These are phyloP conservation scores for Capra hircus DNA, from an alignment of 2,113 vertebrate genomes.

Conservation along the genomic window DNA sequence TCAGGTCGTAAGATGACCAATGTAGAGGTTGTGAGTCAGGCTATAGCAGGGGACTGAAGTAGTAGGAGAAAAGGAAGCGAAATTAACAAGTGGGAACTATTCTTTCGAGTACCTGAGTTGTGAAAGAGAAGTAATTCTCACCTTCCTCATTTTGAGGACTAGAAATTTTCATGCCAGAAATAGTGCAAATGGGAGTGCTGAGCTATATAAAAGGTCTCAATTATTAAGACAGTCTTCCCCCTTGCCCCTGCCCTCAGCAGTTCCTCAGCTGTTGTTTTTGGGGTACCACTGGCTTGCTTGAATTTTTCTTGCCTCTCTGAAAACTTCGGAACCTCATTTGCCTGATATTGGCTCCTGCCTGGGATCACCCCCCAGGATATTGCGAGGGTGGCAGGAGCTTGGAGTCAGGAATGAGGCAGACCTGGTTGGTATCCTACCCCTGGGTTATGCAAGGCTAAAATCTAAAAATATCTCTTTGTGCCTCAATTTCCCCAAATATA, in stretches of 20 bases:
- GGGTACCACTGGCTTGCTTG: neutral
- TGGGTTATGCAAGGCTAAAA: neutral
- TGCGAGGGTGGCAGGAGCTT: neutral
- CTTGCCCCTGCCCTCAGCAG: neutral
- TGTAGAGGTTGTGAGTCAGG: neutral
- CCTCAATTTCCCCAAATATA: neutral
- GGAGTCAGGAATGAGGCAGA: neutral
- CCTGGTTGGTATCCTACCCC: neutral
- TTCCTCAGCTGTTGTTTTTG: neutral
- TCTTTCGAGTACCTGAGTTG: conserved; percentile 5
- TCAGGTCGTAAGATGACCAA: neutral
- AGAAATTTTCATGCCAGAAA: conserved; percentile 37
- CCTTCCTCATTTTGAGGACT: conserved; percentile 40
- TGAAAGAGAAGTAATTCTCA: conserved; percentile 46
- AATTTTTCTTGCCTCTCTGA: neutral
- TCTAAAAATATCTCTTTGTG: neutral
- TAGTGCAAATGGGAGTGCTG: neutral
- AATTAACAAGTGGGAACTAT: neutral
- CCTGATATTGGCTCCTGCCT: neutral
- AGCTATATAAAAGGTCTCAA: neutral
- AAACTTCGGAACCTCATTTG: neutral
- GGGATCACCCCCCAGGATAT: neutral
- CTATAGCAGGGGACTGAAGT: neutral
- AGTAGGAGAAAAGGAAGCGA: neutral
- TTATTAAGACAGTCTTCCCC: neutral